Base-by-base conservation (phyloP, 2,797 vertebrate species). In the Manis pentadactyla region DNA sequence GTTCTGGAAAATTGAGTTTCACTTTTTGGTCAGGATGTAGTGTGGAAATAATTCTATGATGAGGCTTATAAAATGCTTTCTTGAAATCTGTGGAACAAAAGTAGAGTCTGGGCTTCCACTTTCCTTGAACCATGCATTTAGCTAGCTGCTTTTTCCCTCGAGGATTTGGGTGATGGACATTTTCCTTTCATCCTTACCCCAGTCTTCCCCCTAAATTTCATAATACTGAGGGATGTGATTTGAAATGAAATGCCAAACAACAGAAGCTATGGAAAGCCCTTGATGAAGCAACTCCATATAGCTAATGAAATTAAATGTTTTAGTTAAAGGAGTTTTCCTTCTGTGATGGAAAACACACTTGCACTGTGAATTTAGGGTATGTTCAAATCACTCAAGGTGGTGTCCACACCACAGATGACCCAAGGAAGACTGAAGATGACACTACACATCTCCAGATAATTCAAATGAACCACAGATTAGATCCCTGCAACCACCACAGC, bases 211-310 rank as follows among this genome's bases (percentile, higher is more conserved):
- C 34, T 75, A 79, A 29, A 82, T 93, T 93, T 89, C 39, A 51
- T 69, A 51, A 75, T 55, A 73, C 0, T 85, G 61, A 87, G 51
- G 10, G 17, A 85, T 64, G 27, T 31, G 29, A 37, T 77, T 87
- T 34, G 78, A 84, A 64, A 55, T 59, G 85, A 86, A 95, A 79
- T 81, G 53, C 23, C 77, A 69, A 92, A 83, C 37, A 90, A 39
- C 19, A 73, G 53, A 93, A 93, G 75, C 79, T 55, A 39, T 19
- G 42, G 61, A 86, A 74, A 90, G 39, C 5, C 68, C 19, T 68
- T 19, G 31, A 84, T 93, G 42, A 63, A 68, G 57, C 27, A 75
- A 75, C 14, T 82, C 27, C 10, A 75, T 81, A 57, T 39, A 83
- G 61, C 11, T 21, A 95, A 68, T 63, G 34, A 59, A 82, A 49